Percentiles rank a stretch among this genome's conserved stretches.
Conservation (phyloP, 2,888 invertebrate species). For the Dyspetes luteomarginatus region DNA sequence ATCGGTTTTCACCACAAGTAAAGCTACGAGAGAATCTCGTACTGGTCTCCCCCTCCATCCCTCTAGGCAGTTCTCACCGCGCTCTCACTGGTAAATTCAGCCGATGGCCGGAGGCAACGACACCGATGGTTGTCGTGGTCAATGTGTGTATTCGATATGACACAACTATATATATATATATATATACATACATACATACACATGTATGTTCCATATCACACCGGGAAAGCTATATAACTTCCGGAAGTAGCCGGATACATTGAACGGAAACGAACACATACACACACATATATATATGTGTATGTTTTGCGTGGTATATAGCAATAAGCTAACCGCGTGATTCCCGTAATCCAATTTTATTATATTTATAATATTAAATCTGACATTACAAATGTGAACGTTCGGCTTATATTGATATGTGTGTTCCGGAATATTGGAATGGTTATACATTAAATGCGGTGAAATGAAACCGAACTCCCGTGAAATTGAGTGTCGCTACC, state of each 20-base stretch:
- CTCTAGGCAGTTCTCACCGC: background rate
- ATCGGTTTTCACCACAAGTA: constrained; percentile 39
- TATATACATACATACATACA: background rate
- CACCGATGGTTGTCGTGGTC: background rate
- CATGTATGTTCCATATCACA: constrained; percentile 1
- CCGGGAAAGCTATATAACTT: background rate
- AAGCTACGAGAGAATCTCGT: constrained; percentile 37
- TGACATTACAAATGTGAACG: constrained; percentile 2
- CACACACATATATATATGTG: constrained; percentile 6
- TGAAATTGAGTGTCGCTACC: background rate
- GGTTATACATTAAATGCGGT: constrained; percentile 23
- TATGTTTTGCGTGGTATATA: background rate
- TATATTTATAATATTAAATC: constrained; percentile 34
- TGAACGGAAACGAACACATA: constrained; percentile 32
- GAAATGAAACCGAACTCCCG: constrained; percentile 12
- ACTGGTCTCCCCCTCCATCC: background rate
- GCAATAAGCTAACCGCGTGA: constrained; percentile 47
- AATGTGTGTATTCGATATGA: constrained; percentile 2
- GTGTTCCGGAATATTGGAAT: background rate
- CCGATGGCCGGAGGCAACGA: constrained; percentile 8
- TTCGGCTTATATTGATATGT: background rate
- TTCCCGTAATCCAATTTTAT: constrained; percentile 46
- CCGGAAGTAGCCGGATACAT: constrained; percentile 21
- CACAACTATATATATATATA: background rate
- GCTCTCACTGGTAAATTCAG: constrained; percentile 8